Percentiles rank a stretch among this genome's conserved stretches.
Evolutionary conservation across 2,113 vertebrate species (phyloP).

Genomic region (Sylvilagus bachmani): DNA sequence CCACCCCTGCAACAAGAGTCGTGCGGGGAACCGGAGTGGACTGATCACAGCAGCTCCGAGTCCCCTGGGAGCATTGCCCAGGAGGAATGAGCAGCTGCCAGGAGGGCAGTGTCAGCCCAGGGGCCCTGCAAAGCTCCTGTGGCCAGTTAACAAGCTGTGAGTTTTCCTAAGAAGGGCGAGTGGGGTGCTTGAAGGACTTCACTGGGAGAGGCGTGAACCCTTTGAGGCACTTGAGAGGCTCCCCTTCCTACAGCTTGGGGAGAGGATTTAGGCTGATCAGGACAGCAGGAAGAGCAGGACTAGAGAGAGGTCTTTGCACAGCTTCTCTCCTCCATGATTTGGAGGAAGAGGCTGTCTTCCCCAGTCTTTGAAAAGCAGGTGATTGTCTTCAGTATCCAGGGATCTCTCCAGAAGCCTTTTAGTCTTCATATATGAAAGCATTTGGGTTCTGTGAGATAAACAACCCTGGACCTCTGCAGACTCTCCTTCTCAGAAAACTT

Average conservation of each 20-base stretch:
- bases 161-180: background rate
- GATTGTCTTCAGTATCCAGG: background rate
- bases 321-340: background rate
- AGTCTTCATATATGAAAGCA: background rate
- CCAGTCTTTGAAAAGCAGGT: background rate
- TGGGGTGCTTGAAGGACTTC: background rate
- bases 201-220: too few relatives aligned
- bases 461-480: background rate
- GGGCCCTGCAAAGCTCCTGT: too few relatives aligned
- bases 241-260: too few relatives aligned
- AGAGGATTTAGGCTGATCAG: background rate
- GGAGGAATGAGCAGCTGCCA: background rate
- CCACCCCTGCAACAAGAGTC: too few relatives aligned
- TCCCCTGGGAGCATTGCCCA: too few relatives aligned
- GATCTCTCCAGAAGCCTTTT: background rate
- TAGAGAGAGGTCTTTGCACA: background rate
- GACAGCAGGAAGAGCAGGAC: background rate
- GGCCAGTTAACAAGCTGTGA: background rate
- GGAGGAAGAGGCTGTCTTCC: background rate
- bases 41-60: background rate
- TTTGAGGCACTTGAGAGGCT: background rate
- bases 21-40: background rate
- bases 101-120: too few relatives aligned
- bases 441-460: conserved; percentile 27
- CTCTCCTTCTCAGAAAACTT: conserved; percentile 13